A percentile compares a stretch with the other conserved stretches of the same genome.
phyloP scores from a whole-genome alignment of 53 echinoderm and acorn worm genomes.

The Paelopatides confundens region DNA sequence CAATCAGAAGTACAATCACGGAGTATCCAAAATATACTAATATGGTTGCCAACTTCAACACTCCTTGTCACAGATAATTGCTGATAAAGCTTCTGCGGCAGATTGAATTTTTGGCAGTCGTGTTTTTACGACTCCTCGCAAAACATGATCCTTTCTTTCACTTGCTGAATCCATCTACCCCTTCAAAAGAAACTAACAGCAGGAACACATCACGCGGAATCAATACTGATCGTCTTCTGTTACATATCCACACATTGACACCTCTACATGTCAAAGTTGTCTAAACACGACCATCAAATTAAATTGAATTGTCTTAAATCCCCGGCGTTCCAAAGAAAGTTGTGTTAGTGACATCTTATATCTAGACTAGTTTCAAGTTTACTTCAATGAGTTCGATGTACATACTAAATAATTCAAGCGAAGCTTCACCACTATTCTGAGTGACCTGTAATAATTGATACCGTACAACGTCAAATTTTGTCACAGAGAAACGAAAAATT shows the following conservation, averaged over 20 bases:
- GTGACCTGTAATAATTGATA: conserved; percentile 5
- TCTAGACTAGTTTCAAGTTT: background rate
- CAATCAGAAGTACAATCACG: no score
- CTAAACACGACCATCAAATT: conserved; percentile 20
- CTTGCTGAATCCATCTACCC: no score
- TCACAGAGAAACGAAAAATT: background rate
- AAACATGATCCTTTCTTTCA: no score
- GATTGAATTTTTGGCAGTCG: no score
- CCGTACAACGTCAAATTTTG: background rate
- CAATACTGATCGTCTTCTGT: background rate
- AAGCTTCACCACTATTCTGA: background rate
- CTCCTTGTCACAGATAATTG: no score
- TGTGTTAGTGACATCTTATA: background rate
- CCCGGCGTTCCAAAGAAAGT: background rate
- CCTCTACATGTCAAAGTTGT: conserved; percentile 1
- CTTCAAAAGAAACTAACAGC: no score
- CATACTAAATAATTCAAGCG: background rate
- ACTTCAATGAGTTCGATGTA: background rate
- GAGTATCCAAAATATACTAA: no score
- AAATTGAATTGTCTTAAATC: conserved; percentile 30
- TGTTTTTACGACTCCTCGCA: no score
- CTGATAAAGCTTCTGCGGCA: no score
- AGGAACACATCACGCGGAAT: no score
- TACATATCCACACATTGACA: background rate
- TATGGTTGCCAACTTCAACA: no score